Evolutionary conservation across 2,113 vertebrate species (phyloP).

Genomic region (Catharus minimus): DNA sequence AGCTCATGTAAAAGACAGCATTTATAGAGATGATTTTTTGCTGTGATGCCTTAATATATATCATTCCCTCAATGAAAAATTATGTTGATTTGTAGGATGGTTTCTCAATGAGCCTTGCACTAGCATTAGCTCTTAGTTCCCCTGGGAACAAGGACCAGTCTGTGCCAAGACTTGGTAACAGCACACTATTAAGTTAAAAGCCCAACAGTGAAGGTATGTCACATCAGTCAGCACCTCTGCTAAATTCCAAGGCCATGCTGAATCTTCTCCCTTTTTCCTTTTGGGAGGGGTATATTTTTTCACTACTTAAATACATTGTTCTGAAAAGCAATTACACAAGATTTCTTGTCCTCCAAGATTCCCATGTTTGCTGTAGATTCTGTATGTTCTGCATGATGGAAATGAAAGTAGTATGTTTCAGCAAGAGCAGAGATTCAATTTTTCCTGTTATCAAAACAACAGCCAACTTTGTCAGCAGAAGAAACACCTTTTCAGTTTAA

Average conservation of each 20-base stretch:
- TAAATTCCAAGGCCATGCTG: neutral
- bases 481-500: neutral
- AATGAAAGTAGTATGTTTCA: neutral
- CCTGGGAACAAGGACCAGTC: neutral
- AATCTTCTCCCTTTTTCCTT: neutral
- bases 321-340: neutral
- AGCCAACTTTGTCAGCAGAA: neutral
- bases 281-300: neutral
- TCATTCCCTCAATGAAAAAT: neutral
- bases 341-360: neutral
- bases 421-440: neutral
- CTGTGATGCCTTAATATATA: neutral
- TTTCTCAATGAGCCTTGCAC: neutral
- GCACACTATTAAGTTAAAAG: neutral
- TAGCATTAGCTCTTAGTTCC: neutral
- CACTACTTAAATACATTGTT: neutral
- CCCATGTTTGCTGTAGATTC: neutral
- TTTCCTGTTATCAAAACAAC: neutral
- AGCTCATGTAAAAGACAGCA: neutral
- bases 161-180: neutral
- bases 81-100: neutral
- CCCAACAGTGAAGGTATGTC: neutral
- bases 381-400: neutral
- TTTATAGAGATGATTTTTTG: neutral
- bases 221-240: neutral